Base-by-base conservation (phyloP, 2,888 invertebrate genomes). In the Carterocephalus palaemon region DNA sequence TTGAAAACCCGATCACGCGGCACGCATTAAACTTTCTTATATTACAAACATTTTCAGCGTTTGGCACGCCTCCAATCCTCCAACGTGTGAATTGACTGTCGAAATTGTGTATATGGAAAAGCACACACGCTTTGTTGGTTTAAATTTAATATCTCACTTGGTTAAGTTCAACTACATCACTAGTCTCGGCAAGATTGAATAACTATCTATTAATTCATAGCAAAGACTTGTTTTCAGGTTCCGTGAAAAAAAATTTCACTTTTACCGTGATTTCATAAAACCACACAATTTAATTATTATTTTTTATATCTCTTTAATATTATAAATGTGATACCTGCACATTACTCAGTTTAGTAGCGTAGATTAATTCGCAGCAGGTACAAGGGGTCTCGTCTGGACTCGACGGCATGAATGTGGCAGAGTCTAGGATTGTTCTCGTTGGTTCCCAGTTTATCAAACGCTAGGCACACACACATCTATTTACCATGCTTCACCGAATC, bases 11-110 rank as follows among this genome's bases (percentile, higher is more conserved):
- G 31, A 45, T 38, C 31, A 37, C 37, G 31, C 19, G 37, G 31
- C 31, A 37, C 37, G 31, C 19, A 24, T 32, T 32, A 38, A 53
- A 49, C 51, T 54, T 57, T 46, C 51, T 54, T 57, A 47, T 47
- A 45, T 50, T 53, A 50, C 48, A 29, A 51, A 48, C 39, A 51
- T 52, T n/a, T 54, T 56, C 52, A 54, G 56, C 48, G 48, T 49
- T 60, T 62, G 64, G 62, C 64, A 39, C 13, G 16, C 37, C 24
- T 56, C 63, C 63, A 63, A 52, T 36, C 40, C 13, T 32, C 47
- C 45, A 24, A 43, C 24, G 33, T 47, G 38, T 45, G 48, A 49
- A 28, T 49, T 49, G 32, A 51, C 41, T 53, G 37, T 49, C 46
- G 53, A 48, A 50, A 49, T 53, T 47, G 37, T 34, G 41, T 23